Base-by-base conservation (phyloP, 2,888 invertebrate species). In the Parapristionchus giblindavisi region DNA sequence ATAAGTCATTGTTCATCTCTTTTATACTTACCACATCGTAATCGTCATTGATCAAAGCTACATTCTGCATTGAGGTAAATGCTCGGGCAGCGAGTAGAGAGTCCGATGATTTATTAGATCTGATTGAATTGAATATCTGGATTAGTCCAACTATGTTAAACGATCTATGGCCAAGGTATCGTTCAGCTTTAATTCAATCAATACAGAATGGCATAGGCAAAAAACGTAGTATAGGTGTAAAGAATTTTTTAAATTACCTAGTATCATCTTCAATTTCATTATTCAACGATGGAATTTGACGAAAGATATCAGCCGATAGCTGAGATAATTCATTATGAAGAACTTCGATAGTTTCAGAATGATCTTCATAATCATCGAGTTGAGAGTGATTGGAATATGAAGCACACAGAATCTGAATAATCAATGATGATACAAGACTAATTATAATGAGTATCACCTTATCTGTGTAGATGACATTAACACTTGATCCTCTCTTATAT, bases 51-150 rank as follows among this genome's bases (percentile, higher is more conserved):
- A 36, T 17, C 24, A 24, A n/a, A 11, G 61, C n/a, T n/a, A 61
- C n/a, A 61, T 61, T 61, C 61, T 61, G 61, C 61, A 68, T 34
- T 34, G 68, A 68, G 24, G n/a, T 51, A 24, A 40, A 68, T 17
- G 51, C 40, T 2, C 68, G 51, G 1, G 68, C 51, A 5, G 68
- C 52, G 24, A 8, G 21, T 36, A 68, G 48, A 5, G 68, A 68
- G 5, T 68, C 68, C 6, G 38, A 34, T 8, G 68, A 68, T 3
- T n/a, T 34, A 27, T 29, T 36, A 5, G 68, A 68, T 29, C 65
- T 65, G 43, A 27, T 32, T n/a, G n/a, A n/a, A n/a, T n/a, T n/a
- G n/a, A n/a, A n/a, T n/a, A n/a, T n/a, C n/a, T n/a, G n/a, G n/a
- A n/a, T n/a, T n/a, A n/a, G n/a, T n/a, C n/a, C n/a, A n/a, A n/a